A percentile compares a stretch with the other conserved stretches of the same genome.
These are phyloP conservation scores for Megaleporinus macrocephalus DNA, from an alignment of 2,113 vertebrate species.

Conservation along the genomic window DNA sequence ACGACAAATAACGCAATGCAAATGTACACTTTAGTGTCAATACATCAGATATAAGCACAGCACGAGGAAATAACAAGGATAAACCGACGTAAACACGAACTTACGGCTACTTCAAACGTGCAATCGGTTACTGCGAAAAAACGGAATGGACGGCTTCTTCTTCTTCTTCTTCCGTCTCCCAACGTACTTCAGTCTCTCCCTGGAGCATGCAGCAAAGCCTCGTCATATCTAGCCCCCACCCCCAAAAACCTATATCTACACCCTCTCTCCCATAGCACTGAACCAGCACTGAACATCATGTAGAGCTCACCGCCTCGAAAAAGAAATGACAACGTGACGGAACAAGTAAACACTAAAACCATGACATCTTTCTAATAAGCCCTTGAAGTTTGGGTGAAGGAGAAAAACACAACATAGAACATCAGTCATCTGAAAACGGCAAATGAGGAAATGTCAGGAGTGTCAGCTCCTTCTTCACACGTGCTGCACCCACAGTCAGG, in stretches of 20 bases:
- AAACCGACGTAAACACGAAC: constrained; percentile 63
- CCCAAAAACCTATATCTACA: background rate
- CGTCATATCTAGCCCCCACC: background rate
- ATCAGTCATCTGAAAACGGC: background rate
- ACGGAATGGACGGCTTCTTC: background rate
- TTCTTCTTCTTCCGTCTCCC: constrained; percentile 7
- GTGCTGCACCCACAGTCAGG: constrained; percentile 9
- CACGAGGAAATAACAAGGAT: constrained; percentile 53
- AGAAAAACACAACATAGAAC: background rate
- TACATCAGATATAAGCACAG: constrained; percentile 49
- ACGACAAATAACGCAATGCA: constrained; percentile 41
- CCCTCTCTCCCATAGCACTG: background rate
- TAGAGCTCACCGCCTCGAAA: background rate
- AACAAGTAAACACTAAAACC: constrained; percentile 14
- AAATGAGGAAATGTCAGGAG: background rate
- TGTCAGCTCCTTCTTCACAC: constrained; percentile 34
- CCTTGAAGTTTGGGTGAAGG: constrained; percentile 45
- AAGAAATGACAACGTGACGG: background rate
- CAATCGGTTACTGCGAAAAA: constrained; percentile 58
- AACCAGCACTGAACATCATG: background rate
- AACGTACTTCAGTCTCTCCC: background rate
- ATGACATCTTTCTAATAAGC: constrained; percentile 55
- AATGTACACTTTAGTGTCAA: constrained; percentile 60
- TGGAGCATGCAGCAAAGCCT: constrained; percentile 20
- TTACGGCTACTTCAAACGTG: constrained; percentile 60